Evolutionary conservation across 2,888 invertebrate species (phyloP).

Genomic region (Deroplatys truncata): DNA sequence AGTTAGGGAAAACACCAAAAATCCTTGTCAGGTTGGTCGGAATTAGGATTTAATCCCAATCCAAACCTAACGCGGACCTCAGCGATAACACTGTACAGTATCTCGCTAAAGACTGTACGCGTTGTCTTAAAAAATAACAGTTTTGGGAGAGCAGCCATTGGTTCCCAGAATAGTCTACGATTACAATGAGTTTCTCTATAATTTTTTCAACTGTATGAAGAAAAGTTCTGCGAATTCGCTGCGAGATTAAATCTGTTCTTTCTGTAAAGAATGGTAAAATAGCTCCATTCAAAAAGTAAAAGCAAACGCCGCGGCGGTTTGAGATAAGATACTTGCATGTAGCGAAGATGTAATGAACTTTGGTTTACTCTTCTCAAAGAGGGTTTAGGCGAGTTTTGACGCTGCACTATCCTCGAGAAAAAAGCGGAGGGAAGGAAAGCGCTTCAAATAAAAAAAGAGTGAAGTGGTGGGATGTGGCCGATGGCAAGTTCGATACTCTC

Average conservation of each 20-base stretch:
- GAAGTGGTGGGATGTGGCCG: not conserved
- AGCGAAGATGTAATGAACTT: not conserved
- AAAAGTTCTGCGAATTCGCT: not conserved
- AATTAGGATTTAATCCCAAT: no score
- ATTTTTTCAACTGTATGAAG: no score
- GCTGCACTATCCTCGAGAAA: not conserved
- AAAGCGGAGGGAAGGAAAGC: not conserved
- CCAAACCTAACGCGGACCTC: no score
- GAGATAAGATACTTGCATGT: not conserved
- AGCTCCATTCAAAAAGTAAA: not conserved
- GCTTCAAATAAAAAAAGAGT: not conserved
- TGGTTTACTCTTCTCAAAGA: not conserved
- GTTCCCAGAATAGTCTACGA: no score
- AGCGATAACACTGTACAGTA: no score
- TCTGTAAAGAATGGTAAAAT: not conserved
- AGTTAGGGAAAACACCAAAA: no score
- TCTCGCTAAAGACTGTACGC: no score
- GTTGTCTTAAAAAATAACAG: no score
- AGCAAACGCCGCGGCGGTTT: not conserved
- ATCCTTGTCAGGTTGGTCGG: no score
- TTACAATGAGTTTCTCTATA: no score
- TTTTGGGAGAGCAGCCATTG: no score
- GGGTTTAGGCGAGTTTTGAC: not conserved
- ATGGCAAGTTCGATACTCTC: not conserved
- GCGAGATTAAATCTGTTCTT: not conserved